Conservation (phyloP, 2,113 vertebrate genomes). For the Manacus vitellinus region DNA sequence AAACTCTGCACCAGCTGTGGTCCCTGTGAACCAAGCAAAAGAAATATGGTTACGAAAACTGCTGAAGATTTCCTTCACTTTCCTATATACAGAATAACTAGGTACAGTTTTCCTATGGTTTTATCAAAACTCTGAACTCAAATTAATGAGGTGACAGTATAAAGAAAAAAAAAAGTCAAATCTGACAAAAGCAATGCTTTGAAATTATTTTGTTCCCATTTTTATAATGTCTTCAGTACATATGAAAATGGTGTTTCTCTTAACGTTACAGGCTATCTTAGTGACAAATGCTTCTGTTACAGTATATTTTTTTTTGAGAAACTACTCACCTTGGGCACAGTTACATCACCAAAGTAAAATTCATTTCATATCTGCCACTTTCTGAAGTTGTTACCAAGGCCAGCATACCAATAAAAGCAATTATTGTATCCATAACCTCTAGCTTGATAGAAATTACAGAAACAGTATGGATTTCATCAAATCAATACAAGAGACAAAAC, state of each 20-base stretch:
- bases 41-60: not conserved
- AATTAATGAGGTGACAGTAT: not conserved
- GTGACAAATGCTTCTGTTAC: not conserved
- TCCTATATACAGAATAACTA: not conserved
- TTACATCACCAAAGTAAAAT: not conserved
- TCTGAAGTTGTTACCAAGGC: not conserved
- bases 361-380: not conserved
- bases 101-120: not conserved
- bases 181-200: not conserved
- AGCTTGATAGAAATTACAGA: not conserved
- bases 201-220: not conserved
- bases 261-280: not conserved
- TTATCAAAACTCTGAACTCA: not conserved
- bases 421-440: not conserved
- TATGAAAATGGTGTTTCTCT: not conserved
- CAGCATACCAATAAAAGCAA: not conserved
- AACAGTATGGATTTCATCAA: not conserved
- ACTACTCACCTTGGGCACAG: not conserved
- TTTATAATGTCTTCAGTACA: not conserved
- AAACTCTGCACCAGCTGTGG: slow-evolving; percentile 91
- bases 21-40: slow-evolving; percentile 74
- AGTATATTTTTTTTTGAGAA: not conserved
- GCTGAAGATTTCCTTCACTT: not conserved
- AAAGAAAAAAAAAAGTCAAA: not conserved
- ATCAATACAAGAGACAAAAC: not conserved